phyloP scores from a whole-genome alignment of 2,888 invertebrate species.

The Amiota mariae region DNA sequence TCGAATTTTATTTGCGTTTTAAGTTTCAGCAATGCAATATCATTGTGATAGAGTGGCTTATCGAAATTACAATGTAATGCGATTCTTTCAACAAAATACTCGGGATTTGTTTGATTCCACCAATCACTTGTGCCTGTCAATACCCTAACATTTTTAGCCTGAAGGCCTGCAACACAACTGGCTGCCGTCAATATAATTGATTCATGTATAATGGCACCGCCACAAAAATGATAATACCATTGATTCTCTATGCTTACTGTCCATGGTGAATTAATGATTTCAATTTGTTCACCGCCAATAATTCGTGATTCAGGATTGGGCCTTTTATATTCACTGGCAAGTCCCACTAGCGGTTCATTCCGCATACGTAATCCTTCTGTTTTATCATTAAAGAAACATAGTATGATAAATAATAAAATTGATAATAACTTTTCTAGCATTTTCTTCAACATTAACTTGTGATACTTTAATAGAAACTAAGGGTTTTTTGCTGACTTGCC shows the following conservation, averaged over 20 bases:
- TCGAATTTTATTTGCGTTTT: constrained; percentile 74
- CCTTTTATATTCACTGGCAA: constrained; percentile 28
- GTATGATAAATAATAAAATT: constrained; percentile 19
- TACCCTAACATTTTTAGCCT: constrained; percentile 44
- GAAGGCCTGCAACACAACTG: constrained; percentile 59
- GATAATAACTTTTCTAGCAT: constrained; percentile 31
- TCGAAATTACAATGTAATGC: constrained; percentile 60
- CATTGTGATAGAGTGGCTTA: constrained; percentile 73
- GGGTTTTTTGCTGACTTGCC: constrained; percentile 23
- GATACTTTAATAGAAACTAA: constrained; percentile 50
- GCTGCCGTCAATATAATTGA: constrained; percentile 63
- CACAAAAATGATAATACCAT: constrained; percentile 59
- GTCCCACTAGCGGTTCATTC: constrained; percentile 45
- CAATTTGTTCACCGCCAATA: constrained; percentile 50
- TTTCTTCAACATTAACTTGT: constrained; percentile 44
- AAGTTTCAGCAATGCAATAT: constrained; percentile 80
- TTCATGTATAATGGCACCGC: constrained; percentile 56
- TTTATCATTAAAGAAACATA: not conserved
- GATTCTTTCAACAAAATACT: constrained; percentile 46
- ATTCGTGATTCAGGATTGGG: constrained; percentile 47
- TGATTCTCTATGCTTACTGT: constrained; percentile 62
- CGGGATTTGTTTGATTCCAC: constrained; percentile 41
- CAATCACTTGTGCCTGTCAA: constrained; percentile 58
- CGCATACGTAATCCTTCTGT: constrained; percentile 45
- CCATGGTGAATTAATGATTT: constrained; percentile 58